These are phyloP conservation scores for Hanleya hanleyi DNA, from an alignment of 2,888 invertebrate genomes.

Conservation along the genomic window DNA sequence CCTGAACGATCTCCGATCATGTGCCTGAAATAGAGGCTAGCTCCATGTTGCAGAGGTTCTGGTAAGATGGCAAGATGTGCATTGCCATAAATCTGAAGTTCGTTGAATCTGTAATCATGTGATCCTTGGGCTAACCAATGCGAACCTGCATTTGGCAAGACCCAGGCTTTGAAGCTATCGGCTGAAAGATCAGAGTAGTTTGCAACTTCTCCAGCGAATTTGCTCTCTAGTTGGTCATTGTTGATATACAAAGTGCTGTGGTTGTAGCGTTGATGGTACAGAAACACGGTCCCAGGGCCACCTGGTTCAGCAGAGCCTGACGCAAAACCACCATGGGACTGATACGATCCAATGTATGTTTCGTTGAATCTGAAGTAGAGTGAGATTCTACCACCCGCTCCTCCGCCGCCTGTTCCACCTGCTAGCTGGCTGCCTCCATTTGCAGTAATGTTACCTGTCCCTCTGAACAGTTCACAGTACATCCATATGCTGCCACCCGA, in stretches of 20 bases:
- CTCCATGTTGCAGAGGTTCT: constrained; percentile 29
- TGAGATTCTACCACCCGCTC: constrained; percentile 57
- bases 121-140: constrained; percentile 46
- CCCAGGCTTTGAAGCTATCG: constrained; percentile 61
- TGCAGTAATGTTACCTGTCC: constrained; percentile 54
- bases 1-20: constrained; percentile 63
- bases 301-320: constrained; percentile 43
- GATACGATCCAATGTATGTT: constrained; percentile 53
- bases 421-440: constrained; percentile 50
- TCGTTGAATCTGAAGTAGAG: constrained; percentile 52
- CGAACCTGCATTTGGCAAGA: constrained; percentile 49
- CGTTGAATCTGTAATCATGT: constrained; percentile 50
- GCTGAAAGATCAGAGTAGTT: constrained; percentile 46
- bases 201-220: constrained; percentile 24
- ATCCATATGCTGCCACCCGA: constrained; percentile 56
- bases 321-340: constrained; percentile 49
- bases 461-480: constrained; percentile 42
- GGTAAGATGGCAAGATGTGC: constrained; percentile 57
- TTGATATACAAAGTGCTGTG: constrained; percentile 56
- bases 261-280: constrained; percentile 49
- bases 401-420: constrained; percentile 48
- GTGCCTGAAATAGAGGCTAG: constrained; percentile 48
- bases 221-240: constrained; percentile 41
- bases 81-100: constrained; percentile 58
- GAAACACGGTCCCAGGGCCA: constrained; percentile 56